phyloP scores from a whole-genome alignment of 2,888 invertebrate species.

The Drosophila fulvimacula region DNA sequence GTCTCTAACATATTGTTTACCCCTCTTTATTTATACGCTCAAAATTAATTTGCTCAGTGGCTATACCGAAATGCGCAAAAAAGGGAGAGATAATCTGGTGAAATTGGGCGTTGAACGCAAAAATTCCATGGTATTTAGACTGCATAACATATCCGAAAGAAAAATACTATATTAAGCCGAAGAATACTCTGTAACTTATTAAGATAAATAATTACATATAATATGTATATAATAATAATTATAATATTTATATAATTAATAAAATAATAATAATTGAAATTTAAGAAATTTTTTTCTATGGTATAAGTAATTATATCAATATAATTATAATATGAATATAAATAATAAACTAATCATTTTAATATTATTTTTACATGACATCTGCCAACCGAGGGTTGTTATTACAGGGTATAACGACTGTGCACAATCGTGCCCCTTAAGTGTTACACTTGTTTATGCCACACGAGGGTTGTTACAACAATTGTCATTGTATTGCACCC shows the following conservation, averaged over 20 bases:
- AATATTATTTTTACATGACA: no score
- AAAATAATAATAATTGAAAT: neutral
- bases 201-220: no score
- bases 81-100: conserved; percentile 59
- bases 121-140: conserved; percentile 79
- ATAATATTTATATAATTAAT: neutral
- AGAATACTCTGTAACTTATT: conserved; percentile 10
- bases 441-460: conserved; percentile 68
- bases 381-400: neutral
- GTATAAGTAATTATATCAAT: no score
- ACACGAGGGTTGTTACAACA: conserved; percentile 59
- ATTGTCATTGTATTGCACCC: conserved; percentile 59
- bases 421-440: conserved; percentile 20
- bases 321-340: no score
- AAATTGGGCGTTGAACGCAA: conserved; percentile 78
- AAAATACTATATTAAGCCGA: neutral
- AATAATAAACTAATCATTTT: no score
- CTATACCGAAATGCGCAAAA: conserved; percentile 3
- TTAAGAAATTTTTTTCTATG: no score
- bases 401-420: conserved; percentile 19
- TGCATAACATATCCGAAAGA: neutral
- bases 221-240: neutral
- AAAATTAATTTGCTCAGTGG: conserved; percentile 59
- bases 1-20: neutral
- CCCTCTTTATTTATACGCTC: conserved; percentile 33